Conservation (phyloP, 2,113 vertebrate genomes). For the Osmerus mordax region DNA sequence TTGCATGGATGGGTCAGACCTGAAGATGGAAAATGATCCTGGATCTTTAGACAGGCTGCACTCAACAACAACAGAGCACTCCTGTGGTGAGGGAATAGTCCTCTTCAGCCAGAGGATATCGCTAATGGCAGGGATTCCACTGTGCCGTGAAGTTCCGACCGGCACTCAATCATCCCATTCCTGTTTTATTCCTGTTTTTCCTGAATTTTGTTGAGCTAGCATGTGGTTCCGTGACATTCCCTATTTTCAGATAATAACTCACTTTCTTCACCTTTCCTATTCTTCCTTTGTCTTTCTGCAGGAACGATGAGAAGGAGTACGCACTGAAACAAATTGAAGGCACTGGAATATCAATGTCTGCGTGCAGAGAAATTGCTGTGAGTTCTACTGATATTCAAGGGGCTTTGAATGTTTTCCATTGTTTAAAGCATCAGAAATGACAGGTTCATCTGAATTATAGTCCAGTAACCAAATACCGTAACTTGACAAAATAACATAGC, state of each 20-base stretch:
- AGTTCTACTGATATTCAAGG: slow-evolving; percentile 64
- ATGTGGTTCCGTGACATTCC: background rate
- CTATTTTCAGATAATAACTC: too few relatives aligned
- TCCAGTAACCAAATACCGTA: too few relatives aligned
- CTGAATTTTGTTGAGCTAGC: background rate
- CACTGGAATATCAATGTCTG: slow-evolving; percentile 99
- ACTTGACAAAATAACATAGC: too few relatives aligned
- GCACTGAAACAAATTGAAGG: slow-evolving; percentile 99
- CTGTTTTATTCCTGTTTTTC: background rate
- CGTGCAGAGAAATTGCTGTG: slow-evolving; percentile 99
- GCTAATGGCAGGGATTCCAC: slow-evolving; percentile 27
- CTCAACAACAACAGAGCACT: slow-evolving; percentile 7
- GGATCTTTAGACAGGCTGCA: background rate
- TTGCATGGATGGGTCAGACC: slow-evolving; percentile 16
- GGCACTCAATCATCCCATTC: background rate
- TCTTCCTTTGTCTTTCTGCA: slow-evolving; percentile 63
- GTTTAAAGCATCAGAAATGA: background rate
- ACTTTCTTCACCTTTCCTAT: background rate
- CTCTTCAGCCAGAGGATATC: slow-evolving; percentile 23
- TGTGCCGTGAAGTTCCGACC: background rate
- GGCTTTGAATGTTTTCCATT: slow-evolving; percentile 1
- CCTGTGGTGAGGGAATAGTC: slow-evolving; percentile 11
- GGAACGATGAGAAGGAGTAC: slow-evolving; percentile 98
- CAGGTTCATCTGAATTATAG: background rate
- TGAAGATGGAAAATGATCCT: slow-evolving; percentile 12